Evolutionary conservation across 2,797 vertebrate genomes (phyloP), one percentile per base, ranked within the genome.

Genomic region (Siniperca undulata): DNA sequence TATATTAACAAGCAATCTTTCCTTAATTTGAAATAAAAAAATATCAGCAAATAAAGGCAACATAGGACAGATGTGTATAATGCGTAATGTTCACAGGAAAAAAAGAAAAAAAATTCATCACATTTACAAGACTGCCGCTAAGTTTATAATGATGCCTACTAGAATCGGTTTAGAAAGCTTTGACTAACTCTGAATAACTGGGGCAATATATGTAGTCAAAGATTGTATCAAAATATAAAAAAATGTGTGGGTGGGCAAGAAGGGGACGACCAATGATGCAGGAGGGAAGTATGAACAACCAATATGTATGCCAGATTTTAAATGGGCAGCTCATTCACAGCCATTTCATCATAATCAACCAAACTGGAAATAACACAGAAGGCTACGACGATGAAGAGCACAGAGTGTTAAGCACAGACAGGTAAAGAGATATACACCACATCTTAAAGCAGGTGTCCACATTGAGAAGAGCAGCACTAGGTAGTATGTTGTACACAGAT

Each of bases 321-420:
- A 97, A 96, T 94, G 95, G 96, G 95, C 93, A 94, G 96, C 95
- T 96, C 93, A 94, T 95, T 95, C 95, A 91, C 92, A 92, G 92
- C 87, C 95, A 90, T 92, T 87, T 96, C 94, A 95, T 96, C 94
- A 94, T 94, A 95, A 96, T 94, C 95, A 96, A 96, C 95, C 96
- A 95, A 96, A 96, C 90, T 91, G 95, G 96, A 97, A 95, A 96
- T 93, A 96, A 97, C 96, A 96, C 95, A 94, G 96, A 97, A 96
- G 96, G 96, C 96, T 97, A 97, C 95, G 95, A 96, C 94, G 94
- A 97, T 96, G 97, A 96, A 92, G 95, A 91, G 94, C 93, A 94
- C 97, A 97, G 96, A 95, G 97, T 95, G 94, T 96, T 96, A 97
- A 96, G 97, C 97, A 97, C 96, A 96, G 96, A 97, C 96, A 96